A percentile compares a stretch with the other conserved stretches of the same genome.
phyloP scores from a whole-genome alignment of 1,140 invertebrate genomes.

The Brachionus rotundiformis region DNA sequence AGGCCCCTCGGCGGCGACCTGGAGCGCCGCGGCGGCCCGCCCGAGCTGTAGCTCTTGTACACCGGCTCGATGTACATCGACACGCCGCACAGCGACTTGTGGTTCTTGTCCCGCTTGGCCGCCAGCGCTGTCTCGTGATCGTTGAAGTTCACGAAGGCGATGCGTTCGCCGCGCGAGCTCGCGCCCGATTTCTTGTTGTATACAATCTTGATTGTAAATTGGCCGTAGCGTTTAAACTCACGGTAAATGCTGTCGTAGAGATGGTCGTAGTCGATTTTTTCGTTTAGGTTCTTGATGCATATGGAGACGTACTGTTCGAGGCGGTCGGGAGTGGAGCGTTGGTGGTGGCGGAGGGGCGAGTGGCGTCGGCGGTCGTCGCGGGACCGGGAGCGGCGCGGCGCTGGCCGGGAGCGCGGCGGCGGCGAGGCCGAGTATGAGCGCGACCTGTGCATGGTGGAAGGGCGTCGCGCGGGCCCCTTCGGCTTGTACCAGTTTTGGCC shows the following conservation, averaged over 20 bases:
- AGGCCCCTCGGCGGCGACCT: not conserved
- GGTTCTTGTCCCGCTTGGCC: slow-evolving; percentile 14
- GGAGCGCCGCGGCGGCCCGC: not conserved
- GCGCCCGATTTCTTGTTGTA: slow-evolving; percentile 9
- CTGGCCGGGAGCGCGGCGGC: not conserved
- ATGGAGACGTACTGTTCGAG: slow-evolving; percentile 39
- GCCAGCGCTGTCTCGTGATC: not conserved
- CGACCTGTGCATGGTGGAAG: not conserved
- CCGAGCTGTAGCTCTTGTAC: slow-evolving; percentile 18
- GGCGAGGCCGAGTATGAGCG: not conserved
- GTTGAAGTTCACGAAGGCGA: slow-evolving; percentile 42
- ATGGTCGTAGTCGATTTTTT: slow-evolving; percentile 22
- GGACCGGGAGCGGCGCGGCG: not conserved
- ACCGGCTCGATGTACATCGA: slow-evolving; percentile 44
- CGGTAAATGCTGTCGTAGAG: slow-evolving; percentile 4
- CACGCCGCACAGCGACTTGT: slow-evolving; percentile 15
- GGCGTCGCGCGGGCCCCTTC: not conserved
- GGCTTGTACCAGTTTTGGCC: too few relatives aligned
- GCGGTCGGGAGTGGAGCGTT: not conserved
- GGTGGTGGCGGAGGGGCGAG: not conserved
- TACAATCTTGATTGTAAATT: slow-evolving; percentile 49
- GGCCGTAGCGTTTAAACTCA: slow-evolving; percentile 30
- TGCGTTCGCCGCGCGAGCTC: not conserved
- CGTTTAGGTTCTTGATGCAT: slow-evolving; percentile 50
- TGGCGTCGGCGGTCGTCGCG: not conserved